Conservation (phyloP, 2,797 vertebrate species). For the Macropodus opercularis region DNA sequence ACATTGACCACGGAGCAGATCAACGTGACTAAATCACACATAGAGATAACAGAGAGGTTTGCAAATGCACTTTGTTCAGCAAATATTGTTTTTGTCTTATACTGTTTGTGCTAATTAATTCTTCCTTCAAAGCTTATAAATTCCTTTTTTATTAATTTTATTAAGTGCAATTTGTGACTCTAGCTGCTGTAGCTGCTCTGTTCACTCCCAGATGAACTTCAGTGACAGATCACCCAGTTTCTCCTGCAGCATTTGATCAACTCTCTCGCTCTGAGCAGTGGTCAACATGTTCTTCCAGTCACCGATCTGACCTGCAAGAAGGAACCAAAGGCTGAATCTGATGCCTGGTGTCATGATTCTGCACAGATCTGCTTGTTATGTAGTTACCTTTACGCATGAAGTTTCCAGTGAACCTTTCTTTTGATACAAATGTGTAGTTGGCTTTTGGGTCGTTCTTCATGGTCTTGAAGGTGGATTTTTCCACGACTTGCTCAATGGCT, state of each 20-base stretch:
- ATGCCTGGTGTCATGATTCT: neutral
- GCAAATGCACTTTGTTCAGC: too few relatives aligned
- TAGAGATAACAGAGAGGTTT: too few relatives aligned
- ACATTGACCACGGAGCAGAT: too few relatives aligned
- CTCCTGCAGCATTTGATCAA: conserved; percentile 63
- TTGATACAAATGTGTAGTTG: conserved; percentile 64
- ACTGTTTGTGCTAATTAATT: too few relatives aligned
- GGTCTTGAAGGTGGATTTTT: conserved; percentile 66
- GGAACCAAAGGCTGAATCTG: fast-evolving
- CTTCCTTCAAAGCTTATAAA: too few relatives aligned
- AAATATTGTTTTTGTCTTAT: too few relatives aligned
- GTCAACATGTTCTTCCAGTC: conserved; percentile 75
- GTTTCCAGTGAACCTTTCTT: conserved; percentile 14
- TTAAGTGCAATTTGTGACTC: too few relatives aligned
- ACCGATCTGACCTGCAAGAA: conserved; percentile 56
- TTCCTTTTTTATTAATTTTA: too few relatives aligned
- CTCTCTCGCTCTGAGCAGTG: conserved; percentile 63
- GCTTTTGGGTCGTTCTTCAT: conserved; percentile 70
- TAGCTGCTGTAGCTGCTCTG: neutral
- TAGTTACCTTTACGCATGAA: conserved; percentile 73
- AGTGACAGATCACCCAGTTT: conserved; percentile 51
- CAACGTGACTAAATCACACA: too few relatives aligned
- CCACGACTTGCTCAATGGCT: conserved; percentile 42
- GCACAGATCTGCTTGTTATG: neutral
- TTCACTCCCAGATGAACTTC: conserved; percentile 63